Evolutionary conservation across 2,888 invertebrate genomes (phyloP), one percentile per base, ranked within the genome.

Genomic region (Spisula solida): DNA sequence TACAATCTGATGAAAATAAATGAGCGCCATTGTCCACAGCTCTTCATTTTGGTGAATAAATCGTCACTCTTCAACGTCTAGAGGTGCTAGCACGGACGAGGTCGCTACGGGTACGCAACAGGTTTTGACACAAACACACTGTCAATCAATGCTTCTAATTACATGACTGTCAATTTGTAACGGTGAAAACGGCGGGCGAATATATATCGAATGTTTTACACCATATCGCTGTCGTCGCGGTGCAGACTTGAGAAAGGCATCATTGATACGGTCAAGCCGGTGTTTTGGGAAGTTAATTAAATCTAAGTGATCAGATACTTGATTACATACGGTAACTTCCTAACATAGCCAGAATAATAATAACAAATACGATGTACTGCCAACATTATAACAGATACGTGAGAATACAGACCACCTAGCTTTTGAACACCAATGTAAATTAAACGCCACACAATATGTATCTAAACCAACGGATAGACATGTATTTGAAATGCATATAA

Each of bases 71-170:
- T 75, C 14, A 31, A 31, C 34, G 34, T 25, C 34, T 12, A 5
- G 75, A 31, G 29, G 75, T 75, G 75, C 0, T 75, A 75, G 31
- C 34, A 75, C 75, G 29, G 2, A 34, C 34, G n/a, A 31, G 25
- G 25, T 66, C 10, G 60, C 25, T 25, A 66, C 60, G 25, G 25
- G 60, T 25, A 25, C 25, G 25, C 60, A n/a, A 66, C 60, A 66
- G 60, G 60, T 66, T 66, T 66, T 66, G 6, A 25, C 60, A 25
- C 60, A 25, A 66, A 66, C 8, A 6, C 25, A 66, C 10, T 66
- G 60, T 25, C 60, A 66, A 10, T 66, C 60, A 66, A 66, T 66
- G 60, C n/a, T 66, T n/a, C 25, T 66, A 66, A 66, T 66, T 66
- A 66, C 60, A 25, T 66, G 60, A 8, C 60, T 75, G 75, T 31